phyloP scores from a whole-genome alignment of 1,140 invertebrate species.

The Mya arenaria region DNA sequence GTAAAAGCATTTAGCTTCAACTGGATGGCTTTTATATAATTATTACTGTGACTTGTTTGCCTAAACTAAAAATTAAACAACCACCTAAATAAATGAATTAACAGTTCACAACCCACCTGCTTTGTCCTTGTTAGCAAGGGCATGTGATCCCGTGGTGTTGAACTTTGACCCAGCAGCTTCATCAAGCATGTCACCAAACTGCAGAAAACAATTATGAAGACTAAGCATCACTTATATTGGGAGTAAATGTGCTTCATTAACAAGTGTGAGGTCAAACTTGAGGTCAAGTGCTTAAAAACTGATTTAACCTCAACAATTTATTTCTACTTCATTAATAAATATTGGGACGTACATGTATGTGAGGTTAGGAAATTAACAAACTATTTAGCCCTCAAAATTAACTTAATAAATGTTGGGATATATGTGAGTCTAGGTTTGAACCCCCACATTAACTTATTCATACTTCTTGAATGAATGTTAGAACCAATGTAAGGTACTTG shows the following conservation, averaged over 20 bases:
- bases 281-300: neutral
- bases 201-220: slow-evolving; percentile 35
- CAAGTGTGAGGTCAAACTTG: neutral
- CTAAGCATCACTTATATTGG: neutral
- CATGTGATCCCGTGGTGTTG: slow-evolving; percentile 68
- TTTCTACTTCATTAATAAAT: neutral
- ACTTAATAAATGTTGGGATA: no score
- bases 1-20: no score
- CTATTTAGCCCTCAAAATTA: neutral
- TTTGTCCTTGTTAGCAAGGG: slow-evolving; percentile 74
- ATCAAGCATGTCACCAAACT: slow-evolving; percentile 79
- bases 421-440: no score
- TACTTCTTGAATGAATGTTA: no score
- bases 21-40: no score
- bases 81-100: no score
- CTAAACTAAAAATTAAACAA: no score
- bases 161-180: slow-evolving; percentile 65
- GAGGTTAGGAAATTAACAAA: neutral
- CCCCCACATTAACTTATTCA: no score
- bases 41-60: no score
- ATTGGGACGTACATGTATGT: neutral
- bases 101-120: slow-evolving; percentile 64
- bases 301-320: neutral
- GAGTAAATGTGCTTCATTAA: neutral
- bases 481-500: no score